Evolutionary conservation across 2,888 invertebrate genomes (phyloP), one percentile per base, ranked within the genome.

Genomic region (Drosophila kambysellisi): DNA sequence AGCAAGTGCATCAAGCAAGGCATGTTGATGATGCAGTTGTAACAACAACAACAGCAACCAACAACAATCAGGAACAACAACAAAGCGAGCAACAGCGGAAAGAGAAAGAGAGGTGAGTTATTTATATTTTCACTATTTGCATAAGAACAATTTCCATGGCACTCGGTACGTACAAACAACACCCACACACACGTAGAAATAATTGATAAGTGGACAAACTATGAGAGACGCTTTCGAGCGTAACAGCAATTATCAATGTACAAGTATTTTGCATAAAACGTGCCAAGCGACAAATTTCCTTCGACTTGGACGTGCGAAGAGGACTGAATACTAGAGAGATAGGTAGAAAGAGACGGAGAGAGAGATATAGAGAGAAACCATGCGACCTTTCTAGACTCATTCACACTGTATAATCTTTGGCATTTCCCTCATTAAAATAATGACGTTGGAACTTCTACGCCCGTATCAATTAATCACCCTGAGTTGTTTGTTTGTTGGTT

Each of bases 51-150:
- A 15, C 32, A 54, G 58, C 50, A 72, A 70, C 75, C 60, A 83
- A 59, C 63, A 54, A 53, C 48, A 9, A 58, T 30, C 41, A 48
- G 43, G 46, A 65, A 17, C 56, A 53, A 54, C 54, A 63, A 43
- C 33, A 52, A 25, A 15, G 15, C 46, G 46, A 46, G 6, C 68
- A 72, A 43, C 65, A 69, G 25, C 46, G 33, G 29, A 39, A 79
- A 37, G 59, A 59, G 9, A 46, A 71, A 41, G 60, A 67, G 33
- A 85, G 81, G 86, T 84, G 68, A 57, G 88, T 60, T 61, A 33
- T 63, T 61, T 60, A 7, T 29, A 56, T 57, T 61, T 73, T 15
- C 25, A 25, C 20, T 25, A 25, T 46, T 60, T 57, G 53, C 70
- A 41, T 60, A 29, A 37, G n/a, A 30, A 37, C 25, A 65, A 72